A percentile compares a stretch with the other conserved stretches of the same genome.
Conservation (phyloP, 1,140 invertebrate genomes). For the Drosophila triauraria region DNA sequence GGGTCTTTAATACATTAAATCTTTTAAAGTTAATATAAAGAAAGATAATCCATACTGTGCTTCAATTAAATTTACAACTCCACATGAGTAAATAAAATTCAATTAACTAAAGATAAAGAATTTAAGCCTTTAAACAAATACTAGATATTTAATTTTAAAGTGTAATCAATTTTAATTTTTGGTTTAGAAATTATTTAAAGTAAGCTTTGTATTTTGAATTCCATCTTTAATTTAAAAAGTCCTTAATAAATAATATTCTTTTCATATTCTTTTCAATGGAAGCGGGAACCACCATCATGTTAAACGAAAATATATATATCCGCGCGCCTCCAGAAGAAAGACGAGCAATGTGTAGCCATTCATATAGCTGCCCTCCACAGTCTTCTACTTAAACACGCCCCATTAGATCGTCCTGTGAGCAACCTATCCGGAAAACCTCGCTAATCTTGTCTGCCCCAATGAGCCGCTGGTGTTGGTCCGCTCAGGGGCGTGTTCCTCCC, state of each 20-base stretch:
- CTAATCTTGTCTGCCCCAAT: constrained; percentile 72
- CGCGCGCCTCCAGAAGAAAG: neutral
- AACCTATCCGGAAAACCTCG: constrained; percentile 39
- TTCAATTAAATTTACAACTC: no score
- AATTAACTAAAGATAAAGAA: no score
- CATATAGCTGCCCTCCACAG: neutral
- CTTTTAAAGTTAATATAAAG: neutral
- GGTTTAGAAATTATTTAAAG: neutral
- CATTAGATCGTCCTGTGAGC: constrained; percentile 28
- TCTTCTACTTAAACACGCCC: constrained; percentile 9
- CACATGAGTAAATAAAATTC: no score
- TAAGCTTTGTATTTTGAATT: neutral
- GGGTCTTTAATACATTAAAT: neutral
- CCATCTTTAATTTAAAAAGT: neutral
- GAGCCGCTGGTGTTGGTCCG: constrained; percentile 54
- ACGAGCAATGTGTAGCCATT: constrained; percentile 3
- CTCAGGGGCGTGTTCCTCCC: constrained; percentile 21
- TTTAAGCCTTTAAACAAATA: no score
- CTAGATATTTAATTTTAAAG: no score
- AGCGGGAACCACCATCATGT: no score
- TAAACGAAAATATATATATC: neutral
- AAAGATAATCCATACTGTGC: no score
- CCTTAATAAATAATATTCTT: neutral
- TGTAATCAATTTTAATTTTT: no score
- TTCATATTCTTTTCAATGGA: neutral